Conservation (phyloP, 2,888 invertebrate genomes). For the Frankliniella intonsa region DNA sequence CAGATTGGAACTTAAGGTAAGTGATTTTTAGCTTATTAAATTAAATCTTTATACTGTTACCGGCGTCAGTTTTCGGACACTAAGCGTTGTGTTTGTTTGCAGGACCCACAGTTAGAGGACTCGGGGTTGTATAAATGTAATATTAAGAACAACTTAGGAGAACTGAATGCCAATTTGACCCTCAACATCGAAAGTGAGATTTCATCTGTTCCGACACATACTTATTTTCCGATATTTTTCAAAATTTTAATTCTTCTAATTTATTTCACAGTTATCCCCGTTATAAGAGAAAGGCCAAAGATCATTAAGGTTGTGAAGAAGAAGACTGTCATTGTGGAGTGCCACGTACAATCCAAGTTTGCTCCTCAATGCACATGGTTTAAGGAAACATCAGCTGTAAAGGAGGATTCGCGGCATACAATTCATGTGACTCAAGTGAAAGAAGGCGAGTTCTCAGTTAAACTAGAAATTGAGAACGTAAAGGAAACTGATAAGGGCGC, state of each 20-base stretch:
- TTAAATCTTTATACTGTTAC: background rate
- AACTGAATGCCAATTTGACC: constrained; percentile 94
- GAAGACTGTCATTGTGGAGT: constrained; percentile 88
- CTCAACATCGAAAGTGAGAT: constrained; percentile 94
- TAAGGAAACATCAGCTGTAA: constrained; percentile 75
- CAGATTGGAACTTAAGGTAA: constrained; percentile 68
- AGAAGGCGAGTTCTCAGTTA: constrained; percentile 84
- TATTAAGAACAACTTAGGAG: constrained; percentile 92
- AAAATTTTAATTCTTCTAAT: background rate
- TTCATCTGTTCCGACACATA: background rate
- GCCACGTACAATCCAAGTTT: constrained; percentile 88
- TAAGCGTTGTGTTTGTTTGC: constrained; percentile 35
- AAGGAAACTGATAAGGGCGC: constrained; percentile 77
- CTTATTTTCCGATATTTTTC: constrained; percentile 27
- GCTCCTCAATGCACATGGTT: constrained; percentile 92
- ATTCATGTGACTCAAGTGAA: constrained; percentile 73
- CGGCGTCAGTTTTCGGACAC: background rate
- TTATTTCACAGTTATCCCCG: constrained; percentile 70
- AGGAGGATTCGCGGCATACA: constrained; percentile 69
- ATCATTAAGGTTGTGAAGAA: constrained; percentile 88
- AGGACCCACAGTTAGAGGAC: constrained; percentile 90
- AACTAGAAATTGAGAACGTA: constrained; percentile 83
- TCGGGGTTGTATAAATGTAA: constrained; percentile 98
- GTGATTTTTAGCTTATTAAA: background rate
- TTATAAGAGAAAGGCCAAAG: constrained; percentile 88